Base-by-base conservation (phyloP, 2,113 vertebrate species). In the Syngnathus scovelli region DNA sequence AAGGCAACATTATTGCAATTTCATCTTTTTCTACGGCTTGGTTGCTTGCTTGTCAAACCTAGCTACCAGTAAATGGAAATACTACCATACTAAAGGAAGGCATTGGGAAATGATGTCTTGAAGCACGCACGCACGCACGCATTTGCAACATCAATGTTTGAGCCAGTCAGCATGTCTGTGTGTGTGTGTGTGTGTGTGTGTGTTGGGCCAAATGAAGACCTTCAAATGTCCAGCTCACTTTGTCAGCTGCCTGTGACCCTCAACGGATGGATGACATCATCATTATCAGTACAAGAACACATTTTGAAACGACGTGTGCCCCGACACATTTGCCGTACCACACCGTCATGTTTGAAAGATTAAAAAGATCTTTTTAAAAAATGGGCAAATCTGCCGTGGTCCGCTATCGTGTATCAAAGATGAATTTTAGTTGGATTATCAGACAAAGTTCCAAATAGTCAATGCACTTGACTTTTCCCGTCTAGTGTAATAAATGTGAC, bases 391-490 rank as follows among this genome's bases (percentile, higher is more conserved):
- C 15, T 48, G 16, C 5, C 0, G 15, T 6, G 15, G 15, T 15
- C 44, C 44, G 16, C 44, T 48, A 15, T 7, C 41, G n/a, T 21
- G 11, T 2, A 23, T 23, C 0, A n/a, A 21, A 18, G 4, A 16
- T 58, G 27, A 58, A 58, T 18, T 7, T 0, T 18, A 1, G 7
- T 6, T 55, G 5, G 21, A 61, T 41, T 9, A 41, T 9, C 1
- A 41, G 19, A 61, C 11, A 38, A 6, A 13, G 38, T 12, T 49
- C 21, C 8, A 43, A 33, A 44, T 21, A 61, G 19, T 62, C 39
- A 21, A 37, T 46, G 21, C 21, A 36, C 44, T 58, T 44, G 69
- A 65, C 78, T 11, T 48, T 71, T 67, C 60, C 52, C 54, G 64
- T 61, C 11, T 70, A 59, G 18, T 62, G 68, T 0, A 44, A 16